Evolutionary conservation across 1,140 invertebrate genomes (phyloP).

Genomic region (Octopus sinensis): DNA sequence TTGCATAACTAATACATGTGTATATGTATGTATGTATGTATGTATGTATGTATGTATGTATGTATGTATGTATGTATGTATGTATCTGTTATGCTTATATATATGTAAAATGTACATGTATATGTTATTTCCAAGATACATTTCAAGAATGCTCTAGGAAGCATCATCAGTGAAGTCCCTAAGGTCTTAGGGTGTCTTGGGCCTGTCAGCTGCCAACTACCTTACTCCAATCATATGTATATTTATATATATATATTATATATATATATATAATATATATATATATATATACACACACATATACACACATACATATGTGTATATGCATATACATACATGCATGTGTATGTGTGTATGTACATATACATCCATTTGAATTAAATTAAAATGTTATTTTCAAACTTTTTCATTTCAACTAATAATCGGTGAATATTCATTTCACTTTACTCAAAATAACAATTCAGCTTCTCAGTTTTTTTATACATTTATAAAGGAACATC

Average conservation of each 20-base stretch:
- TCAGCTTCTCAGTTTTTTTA: too few relatives aligned
- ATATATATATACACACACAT: background rate
- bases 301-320: background rate
- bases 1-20: too few relatives aligned
- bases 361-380: background rate
- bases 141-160: too few relatives aligned
- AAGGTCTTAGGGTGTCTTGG: too few relatives aligned
- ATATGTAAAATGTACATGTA: background rate
- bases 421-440: too few relatives aligned
- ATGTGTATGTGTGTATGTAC: slow-evolving; percentile 7
- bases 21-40: background rate
- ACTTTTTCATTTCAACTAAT: background rate
- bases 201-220: too few relatives aligned
- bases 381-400: background rate
- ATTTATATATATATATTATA: background rate
- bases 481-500: too few relatives aligned
- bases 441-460: too few relatives aligned
- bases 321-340: slow-evolving; percentile 8
- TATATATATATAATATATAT: too few relatives aligned
- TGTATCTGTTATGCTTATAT: background rate
- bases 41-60: background rate
- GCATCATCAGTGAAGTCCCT: too few relatives aligned
- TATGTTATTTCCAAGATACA: too few relatives aligned
- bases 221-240: background rate
- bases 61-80: background rate